Evolutionary conservation across 2,113 vertebrate species (phyloP), one percentile per base, ranked within the genome.

Genomic region (Ranitomeya variabilis): DNA sequence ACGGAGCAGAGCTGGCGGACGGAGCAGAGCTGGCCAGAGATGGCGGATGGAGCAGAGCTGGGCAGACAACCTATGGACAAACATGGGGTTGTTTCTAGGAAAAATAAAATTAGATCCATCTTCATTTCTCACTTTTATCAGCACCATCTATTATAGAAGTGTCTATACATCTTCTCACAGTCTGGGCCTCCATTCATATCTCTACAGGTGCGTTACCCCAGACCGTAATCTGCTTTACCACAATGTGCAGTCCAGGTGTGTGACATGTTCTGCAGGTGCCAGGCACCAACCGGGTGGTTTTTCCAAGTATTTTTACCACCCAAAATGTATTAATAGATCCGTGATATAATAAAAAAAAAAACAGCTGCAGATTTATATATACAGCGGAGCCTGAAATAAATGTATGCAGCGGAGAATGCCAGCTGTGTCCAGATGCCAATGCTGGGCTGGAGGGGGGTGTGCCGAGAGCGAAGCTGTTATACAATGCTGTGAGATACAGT

Each of bases 241-340:
- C 37, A 45, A 45, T 45, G 37, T 31, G 11, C 23, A 31, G 23
- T 37, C 14, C 85, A 86, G 85, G 76, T 86, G 85, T 1, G 0
- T 1, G 51, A 11, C 69, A 60, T 14, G 6, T 16, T 3, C 18
- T 86, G 67, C 84, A 60, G 84, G 54, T 86, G 55, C n/a, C 19
- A 18, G 5, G 0, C 12, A 52, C 6, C 52, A 54, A 55, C n/a
- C 4, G 23, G 18, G 55, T 2, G 19, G 84, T 21, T 77, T 86
- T 69, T 83, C 83, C 52, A 37, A 18, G 84, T 3, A 54, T 69
- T 71, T 8, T 84, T 23, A 54, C 9, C 31, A 51, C 57, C 8
- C 71, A 77, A 18, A 77, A 26, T 45, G 23, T 86, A 86, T 73
- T 73, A 85, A 74, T 85, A 85, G 51, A 85, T 77, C 84, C 76